Evolutionary conservation across 2,888 invertebrate genomes (phyloP).

Genomic region (Ceramica pisi): DNA sequence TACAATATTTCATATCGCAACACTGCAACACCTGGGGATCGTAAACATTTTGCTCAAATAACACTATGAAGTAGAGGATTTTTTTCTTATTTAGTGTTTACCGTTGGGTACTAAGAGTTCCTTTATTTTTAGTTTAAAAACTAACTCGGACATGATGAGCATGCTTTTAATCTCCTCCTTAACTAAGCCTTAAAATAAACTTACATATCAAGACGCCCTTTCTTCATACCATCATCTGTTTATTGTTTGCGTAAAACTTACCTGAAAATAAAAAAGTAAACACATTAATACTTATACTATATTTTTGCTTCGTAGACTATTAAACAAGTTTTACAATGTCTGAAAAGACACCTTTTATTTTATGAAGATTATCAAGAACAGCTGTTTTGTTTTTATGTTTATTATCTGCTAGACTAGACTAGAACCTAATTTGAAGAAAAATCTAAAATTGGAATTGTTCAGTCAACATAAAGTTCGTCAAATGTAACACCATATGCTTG

Average conservation of each 20-base stretch:
- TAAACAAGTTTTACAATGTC: conserved; percentile 12
- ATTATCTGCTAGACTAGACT: conserved; percentile 12
- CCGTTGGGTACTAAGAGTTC: neutral
- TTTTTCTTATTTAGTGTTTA: conserved; percentile 1
- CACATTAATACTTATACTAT: conserved; percentile 17
- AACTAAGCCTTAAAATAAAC: neutral
- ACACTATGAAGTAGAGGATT: neutral
- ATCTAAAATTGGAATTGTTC: conserved; percentile 17
- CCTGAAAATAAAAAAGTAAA: conserved; percentile 49
- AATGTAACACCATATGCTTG: conserved; percentile 19
- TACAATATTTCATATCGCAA: conserved; percentile 13
- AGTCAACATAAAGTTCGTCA: conserved; percentile 19
- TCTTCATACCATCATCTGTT: neutral
- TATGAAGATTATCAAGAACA: conserved; percentile 29
- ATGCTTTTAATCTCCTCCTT: neutral
- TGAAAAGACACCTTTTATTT: conserved; percentile 3
- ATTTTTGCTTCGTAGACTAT: neutral
- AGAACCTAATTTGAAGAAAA: conserved; percentile 3
- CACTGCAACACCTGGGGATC: conserved; percentile 1
- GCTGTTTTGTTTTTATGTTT: conserved; percentile 16
- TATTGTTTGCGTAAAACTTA: conserved; percentile 38
- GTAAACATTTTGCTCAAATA: conserved; percentile 12
- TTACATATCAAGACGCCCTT: neutral
- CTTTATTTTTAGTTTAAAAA: neutral
- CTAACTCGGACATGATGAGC: neutral